phyloP scores from a whole-genome alignment of 2,888 invertebrate genomes.

The Drosophila subquinaria region DNA sequence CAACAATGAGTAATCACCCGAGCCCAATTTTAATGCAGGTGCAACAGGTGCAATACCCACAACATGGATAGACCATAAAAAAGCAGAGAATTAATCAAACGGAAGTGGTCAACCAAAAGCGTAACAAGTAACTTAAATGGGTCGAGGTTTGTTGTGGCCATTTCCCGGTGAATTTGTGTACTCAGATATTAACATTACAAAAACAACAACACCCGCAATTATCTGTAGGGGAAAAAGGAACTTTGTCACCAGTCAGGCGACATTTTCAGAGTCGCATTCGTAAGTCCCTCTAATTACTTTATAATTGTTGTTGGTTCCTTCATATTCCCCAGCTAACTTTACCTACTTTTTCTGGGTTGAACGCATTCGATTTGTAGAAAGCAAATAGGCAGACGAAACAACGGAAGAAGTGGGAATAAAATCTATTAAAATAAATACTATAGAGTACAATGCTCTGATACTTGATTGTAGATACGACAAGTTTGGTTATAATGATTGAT shows the following conservation, averaged over 20 bases:
- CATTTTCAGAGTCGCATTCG: constrained; percentile 38
- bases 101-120: constrained; percentile 43
- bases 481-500: constrained; percentile 54
- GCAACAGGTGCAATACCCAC: constrained; percentile 48
- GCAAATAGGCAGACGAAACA: constrained; percentile 17
- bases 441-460: constrained; percentile 14
- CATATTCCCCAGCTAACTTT: constrained; percentile 25
- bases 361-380: constrained; percentile 55
- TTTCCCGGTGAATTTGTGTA: constrained; percentile 16
- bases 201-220: not conserved
- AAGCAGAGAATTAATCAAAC: constrained; percentile 7
- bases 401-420: constrained; percentile 30
- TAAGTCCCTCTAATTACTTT: constrained; percentile 49
- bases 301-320: constrained; percentile 56
- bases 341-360: constrained; percentile 27
- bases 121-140: constrained; percentile 45
- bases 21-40: constrained; percentile 3
- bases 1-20: not conserved
- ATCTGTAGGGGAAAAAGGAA: constrained; percentile 1
- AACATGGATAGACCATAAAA: constrained; percentile 23
- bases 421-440: constrained; percentile 56
- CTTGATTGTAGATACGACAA: constrained; percentile 31
- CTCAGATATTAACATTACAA: constrained; percentile 12
- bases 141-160: constrained; percentile 56
- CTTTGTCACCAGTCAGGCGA: constrained; percentile 31